phyloP scores from a whole-genome alignment of 2,888 invertebrate species.

The Linyphia triangularis region DNA sequence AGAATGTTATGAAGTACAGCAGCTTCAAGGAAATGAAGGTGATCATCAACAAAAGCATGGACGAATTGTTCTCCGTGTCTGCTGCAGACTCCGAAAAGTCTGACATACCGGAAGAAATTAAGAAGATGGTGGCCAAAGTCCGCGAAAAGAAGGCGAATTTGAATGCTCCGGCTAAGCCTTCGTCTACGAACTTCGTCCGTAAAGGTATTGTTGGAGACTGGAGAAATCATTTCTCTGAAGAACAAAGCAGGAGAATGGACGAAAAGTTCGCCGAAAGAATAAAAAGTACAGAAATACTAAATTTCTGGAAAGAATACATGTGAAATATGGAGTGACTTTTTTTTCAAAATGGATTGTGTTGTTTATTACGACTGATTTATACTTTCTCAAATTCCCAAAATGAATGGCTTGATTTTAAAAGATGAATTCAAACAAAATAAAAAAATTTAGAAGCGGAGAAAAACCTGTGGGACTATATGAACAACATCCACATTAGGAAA shows the following conservation, averaged over 20 bases:
- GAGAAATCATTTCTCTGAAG: conserved; percentile 80
- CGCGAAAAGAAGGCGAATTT: not conserved
- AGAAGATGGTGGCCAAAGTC: not conserved
- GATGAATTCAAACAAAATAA: too few relatives aligned
- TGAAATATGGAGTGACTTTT: too few relatives aligned
- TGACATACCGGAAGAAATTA: not conserved
- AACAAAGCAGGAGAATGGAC: conserved; percentile 61
- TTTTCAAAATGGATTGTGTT: too few relatives aligned
- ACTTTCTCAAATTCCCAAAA: too few relatives aligned
- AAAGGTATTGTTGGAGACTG: conserved; percentile 80
- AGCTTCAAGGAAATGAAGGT: conserved; percentile 42
- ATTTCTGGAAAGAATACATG: conserved; percentile 53
- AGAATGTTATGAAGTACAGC: conserved; percentile 10
- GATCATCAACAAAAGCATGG: not conserved
- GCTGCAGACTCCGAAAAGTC: not conserved
- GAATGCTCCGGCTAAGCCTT: not conserved
- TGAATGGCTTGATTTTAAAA: too few relatives aligned
- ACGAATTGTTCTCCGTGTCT: not conserved
- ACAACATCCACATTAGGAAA: too few relatives aligned
- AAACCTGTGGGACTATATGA: too few relatives aligned
- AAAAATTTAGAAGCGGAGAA: too few relatives aligned
- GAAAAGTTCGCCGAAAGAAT: conserved; percentile 54
- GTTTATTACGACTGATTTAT: too few relatives aligned
- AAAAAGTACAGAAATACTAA: conserved; percentile 45
- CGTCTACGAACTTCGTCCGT: not conserved